These are phyloP conservation scores for Pelecanus crispus DNA, from an alignment of 2,113 vertebrate species.

Conservation along the genomic window DNA sequence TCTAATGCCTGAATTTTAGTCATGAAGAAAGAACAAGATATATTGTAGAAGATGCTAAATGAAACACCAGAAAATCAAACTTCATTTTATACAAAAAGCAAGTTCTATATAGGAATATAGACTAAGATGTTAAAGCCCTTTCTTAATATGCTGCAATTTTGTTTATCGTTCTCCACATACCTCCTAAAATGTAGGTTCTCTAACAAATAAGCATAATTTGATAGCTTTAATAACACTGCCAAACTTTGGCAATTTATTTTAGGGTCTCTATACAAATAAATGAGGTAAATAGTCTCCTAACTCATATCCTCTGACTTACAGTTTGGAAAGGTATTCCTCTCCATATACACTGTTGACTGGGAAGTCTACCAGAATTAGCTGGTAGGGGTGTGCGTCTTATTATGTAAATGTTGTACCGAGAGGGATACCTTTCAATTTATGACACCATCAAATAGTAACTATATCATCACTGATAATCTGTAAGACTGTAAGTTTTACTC, in stretches of 20 bases:
- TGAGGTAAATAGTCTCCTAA: not conserved
- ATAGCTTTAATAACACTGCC: not conserved
- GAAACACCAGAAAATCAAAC: not conserved
- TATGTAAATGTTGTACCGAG: not conserved
- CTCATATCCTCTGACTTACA: not conserved
- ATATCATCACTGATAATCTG: not conserved
- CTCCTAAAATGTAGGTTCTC: not conserved
- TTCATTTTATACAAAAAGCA: not conserved
- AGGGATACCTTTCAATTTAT: not conserved
- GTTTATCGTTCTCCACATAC: not conserved
- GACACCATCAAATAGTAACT: not conserved
- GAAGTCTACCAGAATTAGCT: not conserved
- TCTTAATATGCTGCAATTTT: not conserved
- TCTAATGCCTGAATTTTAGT: not conserved
- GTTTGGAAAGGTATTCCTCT: not conserved
- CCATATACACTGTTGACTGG: not conserved
- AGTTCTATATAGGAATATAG: not conserved
- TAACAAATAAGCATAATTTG: not conserved
- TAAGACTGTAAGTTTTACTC: not conserved
- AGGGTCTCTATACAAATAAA: not conserved
- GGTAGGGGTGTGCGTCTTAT: not conserved
- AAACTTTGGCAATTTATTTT: not conserved
- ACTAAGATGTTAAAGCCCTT: not conserved
- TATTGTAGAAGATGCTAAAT: not conserved
- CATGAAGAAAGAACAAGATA: not conserved